Percentiles rank a stretch among this genome's conserved stretches.
Conservation (phyloP, 2,888 invertebrate genomes). For the Chloroclystis v-ata region DNA sequence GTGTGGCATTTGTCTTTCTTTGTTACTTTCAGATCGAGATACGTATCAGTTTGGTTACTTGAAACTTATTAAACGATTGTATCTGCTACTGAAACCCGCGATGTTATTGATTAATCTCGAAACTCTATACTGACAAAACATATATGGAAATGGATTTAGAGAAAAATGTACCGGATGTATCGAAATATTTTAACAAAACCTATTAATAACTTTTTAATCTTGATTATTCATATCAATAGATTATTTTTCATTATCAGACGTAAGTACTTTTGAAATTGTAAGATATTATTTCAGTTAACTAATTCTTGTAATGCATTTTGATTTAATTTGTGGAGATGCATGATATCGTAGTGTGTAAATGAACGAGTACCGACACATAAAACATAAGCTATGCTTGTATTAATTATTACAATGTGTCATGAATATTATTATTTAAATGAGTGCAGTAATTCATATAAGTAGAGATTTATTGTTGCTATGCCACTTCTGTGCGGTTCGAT, state of each 20-base stretch:
- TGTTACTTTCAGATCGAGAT: conserved; percentile 49
- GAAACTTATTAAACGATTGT: conserved; percentile 36
- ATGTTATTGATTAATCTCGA: conserved; percentile 29
- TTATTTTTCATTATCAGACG: too few relatives aligned
- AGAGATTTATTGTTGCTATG: conserved; percentile 23
- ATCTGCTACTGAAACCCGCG: conserved; percentile 36
- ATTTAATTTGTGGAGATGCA: too few relatives aligned
- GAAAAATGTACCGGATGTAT: too few relatives aligned
- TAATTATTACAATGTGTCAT: conserved; percentile 8
- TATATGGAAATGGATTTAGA: background rate
- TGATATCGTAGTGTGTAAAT: too few relatives aligned
- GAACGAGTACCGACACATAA: background rate
- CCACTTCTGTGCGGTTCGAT: conserved; percentile 36
- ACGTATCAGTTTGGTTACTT: conserved; percentile 40
- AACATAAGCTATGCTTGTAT: conserved; percentile 1
- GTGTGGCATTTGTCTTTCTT: conserved; percentile 66
- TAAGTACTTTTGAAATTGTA: too few relatives aligned
- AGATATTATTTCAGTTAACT: too few relatives aligned
- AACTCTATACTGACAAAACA: conserved; percentile 9
- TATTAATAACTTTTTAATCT: too few relatives aligned
- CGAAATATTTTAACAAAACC: too few relatives aligned
- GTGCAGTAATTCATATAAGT: conserved; percentile 2
- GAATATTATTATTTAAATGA: conserved; percentile 16
- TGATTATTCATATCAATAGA: too few relatives aligned
- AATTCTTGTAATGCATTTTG: too few relatives aligned